Percentiles rank a stretch among this genome's conserved stretches.
phyloP scores from a whole-genome alignment of 1,140 invertebrate genomes.

The Drosophila busckii region DNA sequence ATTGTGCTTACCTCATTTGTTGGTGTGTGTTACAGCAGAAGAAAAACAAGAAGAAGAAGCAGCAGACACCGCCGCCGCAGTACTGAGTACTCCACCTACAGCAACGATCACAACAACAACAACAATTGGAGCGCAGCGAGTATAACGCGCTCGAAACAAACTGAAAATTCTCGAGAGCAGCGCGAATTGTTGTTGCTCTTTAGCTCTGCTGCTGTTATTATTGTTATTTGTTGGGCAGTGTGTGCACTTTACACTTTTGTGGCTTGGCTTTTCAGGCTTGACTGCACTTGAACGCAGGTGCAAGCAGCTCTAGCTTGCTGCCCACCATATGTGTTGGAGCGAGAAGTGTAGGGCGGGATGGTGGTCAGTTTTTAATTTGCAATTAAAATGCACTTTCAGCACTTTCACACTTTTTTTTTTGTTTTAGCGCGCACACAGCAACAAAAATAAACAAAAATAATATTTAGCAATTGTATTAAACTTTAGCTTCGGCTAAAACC shows the following conservation, averaged over 20 bases:
- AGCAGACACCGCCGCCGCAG: too few relatives aligned
- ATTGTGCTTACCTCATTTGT: constrained; percentile 64
- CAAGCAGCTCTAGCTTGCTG: constrained; percentile 22
- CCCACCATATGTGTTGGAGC: constrained; percentile 14
- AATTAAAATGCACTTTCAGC: too few relatives aligned
- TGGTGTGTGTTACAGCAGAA: constrained; percentile 50
- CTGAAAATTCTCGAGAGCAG: constrained; percentile 55
- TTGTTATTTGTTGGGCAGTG: constrained; percentile 10
- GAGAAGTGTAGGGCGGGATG: too few relatives aligned
- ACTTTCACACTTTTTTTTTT: too few relatives aligned
- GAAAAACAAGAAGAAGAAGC: not conserved
- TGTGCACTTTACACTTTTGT: constrained; percentile 73
- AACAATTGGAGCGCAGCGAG: constrained; percentile 40
- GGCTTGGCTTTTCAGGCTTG: constrained; percentile 51
- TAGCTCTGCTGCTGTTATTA: constrained; percentile 17
- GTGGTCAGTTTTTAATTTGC: too few relatives aligned
- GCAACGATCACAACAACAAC: constrained; percentile 23
- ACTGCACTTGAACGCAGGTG: constrained; percentile 45
- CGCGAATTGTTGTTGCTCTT: constrained; percentile 23
- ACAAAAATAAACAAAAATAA: constrained; percentile 6
- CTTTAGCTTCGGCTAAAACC: too few relatives aligned
- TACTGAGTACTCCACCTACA: too few relatives aligned
- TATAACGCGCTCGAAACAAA: too few relatives aligned
- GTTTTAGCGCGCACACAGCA: too few relatives aligned
- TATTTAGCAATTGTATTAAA: constrained; percentile 1